Base-by-base conservation (phyloP, 2,113 vertebrate species). In the Rhinopomastus cyanomelas region DNA sequence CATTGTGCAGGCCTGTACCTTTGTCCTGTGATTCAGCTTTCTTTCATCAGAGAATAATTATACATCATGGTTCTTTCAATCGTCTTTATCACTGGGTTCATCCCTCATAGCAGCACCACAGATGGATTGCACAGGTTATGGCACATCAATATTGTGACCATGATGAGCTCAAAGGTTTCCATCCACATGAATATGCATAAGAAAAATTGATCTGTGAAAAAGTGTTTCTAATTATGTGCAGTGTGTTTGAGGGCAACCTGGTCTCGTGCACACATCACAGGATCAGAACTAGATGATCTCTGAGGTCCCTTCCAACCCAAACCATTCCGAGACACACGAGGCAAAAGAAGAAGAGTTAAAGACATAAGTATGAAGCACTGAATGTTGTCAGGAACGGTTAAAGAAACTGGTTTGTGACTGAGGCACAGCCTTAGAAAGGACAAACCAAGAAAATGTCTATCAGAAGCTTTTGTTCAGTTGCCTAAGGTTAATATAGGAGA, bases 51-150 rank as follows among this genome's bases (percentile, higher is more conserved):
- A 30, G 44, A 94, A 95, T 91, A 92, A 94, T 94, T 96, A 90
- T 77, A 86, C 77, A 84, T 66, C 79, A 81, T 22, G 2, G 94
- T 93, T 93, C 75, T 80, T 88, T 72, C 39, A 72, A 88, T 88
- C 64, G 10, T 87, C 86, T 89, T 81, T 61, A 90, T 88, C 85
- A 69, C 71, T 88, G 76, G 93, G 93, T 46, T 92, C 92, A 95
- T 87, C 75, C 56, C 76, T 85, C 39, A 19, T 34, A 90, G 60
- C 73, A 93, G 86, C 88, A 84, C 55, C 84, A 10, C 57, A 66
- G 91, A 61, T 39, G 30, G 51, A 57, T 73, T 20, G 12, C 60
- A 68, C n/a, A 32, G n/a, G 39, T 42, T 42, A 42, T 39, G 67
- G 62, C 42, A 53, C 30, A 68, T 95, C 73, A 89, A 16, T 68